These are phyloP conservation scores for Marisa cornuarietis DNA, from an alignment of 1,140 invertebrate genomes.

Conservation along the genomic window DNA sequence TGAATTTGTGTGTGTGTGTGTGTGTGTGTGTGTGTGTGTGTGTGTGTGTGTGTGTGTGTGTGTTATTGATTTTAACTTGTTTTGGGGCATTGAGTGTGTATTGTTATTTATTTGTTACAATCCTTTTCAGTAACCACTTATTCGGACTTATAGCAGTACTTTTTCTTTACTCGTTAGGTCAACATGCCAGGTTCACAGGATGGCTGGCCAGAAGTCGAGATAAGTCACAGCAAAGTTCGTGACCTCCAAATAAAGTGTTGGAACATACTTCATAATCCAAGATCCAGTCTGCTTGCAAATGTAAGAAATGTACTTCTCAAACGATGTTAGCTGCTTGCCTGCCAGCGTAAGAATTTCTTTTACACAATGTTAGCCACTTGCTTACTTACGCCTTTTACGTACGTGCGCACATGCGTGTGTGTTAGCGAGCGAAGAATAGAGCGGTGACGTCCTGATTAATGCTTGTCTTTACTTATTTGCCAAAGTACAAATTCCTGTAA, in stretches of 20 bases:
- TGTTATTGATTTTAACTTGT: too few relatives aligned
- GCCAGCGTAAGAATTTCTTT: background rate
- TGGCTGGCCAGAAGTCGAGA: background rate
- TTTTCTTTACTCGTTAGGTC: slow-evolving; percentile 4
- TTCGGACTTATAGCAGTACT: too few relatives aligned
- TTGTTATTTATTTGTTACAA: too few relatives aligned
- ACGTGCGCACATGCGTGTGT: background rate
- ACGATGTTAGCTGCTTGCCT: background rate
- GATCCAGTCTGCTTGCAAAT: slow-evolving; percentile 32
- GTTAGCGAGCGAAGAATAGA: background rate
- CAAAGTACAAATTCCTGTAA: too few relatives aligned
- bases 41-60: background rate
- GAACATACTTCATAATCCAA: slow-evolving; percentile 34
- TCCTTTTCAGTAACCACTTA: too few relatives aligned
- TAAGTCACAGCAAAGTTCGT: background rate
- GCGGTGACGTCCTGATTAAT: too few relatives aligned
- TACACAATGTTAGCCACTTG: background rate
- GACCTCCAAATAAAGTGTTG: slow-evolving; percentile 23
- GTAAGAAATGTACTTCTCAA: slow-evolving; percentile 19
- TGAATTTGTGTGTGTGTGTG: background rate
- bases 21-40: background rate
- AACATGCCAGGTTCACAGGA: background rate
- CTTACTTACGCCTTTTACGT: background rate
- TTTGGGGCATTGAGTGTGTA: too few relatives aligned
- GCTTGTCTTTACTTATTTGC: too few relatives aligned